Evolutionary conservation across 1,140 invertebrate species (phyloP).

Genomic region (Cecropterus lyciades): DNA sequence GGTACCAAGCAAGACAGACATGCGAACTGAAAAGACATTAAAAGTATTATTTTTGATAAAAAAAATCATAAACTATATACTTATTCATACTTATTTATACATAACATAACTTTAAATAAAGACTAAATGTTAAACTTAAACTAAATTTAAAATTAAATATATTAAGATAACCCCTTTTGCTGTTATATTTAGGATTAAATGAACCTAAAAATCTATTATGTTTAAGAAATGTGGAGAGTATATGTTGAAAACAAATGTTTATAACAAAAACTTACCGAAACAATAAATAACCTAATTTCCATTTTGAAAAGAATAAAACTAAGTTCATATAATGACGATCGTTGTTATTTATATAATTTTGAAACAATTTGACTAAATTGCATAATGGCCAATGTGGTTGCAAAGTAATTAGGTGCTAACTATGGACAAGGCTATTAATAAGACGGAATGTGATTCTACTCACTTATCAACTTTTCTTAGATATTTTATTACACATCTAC

Average conservation of each 20-base stretch:
- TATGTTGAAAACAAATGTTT: too few species aligned
- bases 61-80: too few species aligned
- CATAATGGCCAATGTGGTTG: conserved; percentile 17
- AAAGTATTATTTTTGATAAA: too few species aligned
- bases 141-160: too few species aligned
- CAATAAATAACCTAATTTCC: conserved; percentile 29
- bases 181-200: too few species aligned
- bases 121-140: too few species aligned
- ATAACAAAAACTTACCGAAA: conserved; percentile 22
- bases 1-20: conserved; percentile 45
- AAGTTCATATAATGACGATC: background rate
- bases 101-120: too few species aligned
- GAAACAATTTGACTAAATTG: conserved; percentile 26
- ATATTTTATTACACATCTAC: too few species aligned
- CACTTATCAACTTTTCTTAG: background rate
- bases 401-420: conserved; percentile 6
- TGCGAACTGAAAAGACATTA: conserved; percentile 37
- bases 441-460: conserved; percentile 12
- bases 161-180: too few species aligned
- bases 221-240: too few species aligned
- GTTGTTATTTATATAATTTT: conserved; percentile 29
- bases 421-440: conserved; percentile 8
- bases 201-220: too few species aligned
- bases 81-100: too few species aligned
- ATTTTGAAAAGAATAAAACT: conserved; percentile 17